A percentile compares a stretch with the other conserved stretches of the same genome.
phyloP scores from a whole-genome alignment of 2,797 vertebrate genomes.

The Sebastolobus alascanus region DNA sequence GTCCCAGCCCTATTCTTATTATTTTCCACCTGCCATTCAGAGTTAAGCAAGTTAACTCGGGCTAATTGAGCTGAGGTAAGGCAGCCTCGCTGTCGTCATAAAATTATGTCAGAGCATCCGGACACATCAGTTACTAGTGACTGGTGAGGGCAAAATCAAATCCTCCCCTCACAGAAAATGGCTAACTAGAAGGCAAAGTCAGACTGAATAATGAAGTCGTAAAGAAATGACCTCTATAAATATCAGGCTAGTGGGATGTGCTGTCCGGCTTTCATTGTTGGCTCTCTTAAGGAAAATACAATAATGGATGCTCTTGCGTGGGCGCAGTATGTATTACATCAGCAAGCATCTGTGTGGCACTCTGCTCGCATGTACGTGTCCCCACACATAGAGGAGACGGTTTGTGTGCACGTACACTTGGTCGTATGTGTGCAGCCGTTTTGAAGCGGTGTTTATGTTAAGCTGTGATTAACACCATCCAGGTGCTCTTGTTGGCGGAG shows the following conservation, averaged over 20 bases:
- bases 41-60: not conserved
- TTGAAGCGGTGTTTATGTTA: slow-evolving; percentile 91
- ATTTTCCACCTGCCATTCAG: not conserved
- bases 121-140: not conserved
- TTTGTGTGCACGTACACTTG: slow-evolving; percentile 43
- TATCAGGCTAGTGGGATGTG: slow-evolving; percentile 7
- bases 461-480: slow-evolving; percentile 94
- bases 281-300: slow-evolving; percentile 19
- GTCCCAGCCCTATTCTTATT: no score
- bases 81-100: not conserved
- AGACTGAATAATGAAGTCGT: slow-evolving; percentile 29
- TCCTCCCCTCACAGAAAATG: not conserved
- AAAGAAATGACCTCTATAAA: slow-evolving; percentile 21
- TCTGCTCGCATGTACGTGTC: slow-evolving; percentile 41
- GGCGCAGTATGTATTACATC: slow-evolving; percentile 48
- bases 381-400: slow-evolving; percentile 42
- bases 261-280: slow-evolving; percentile 13
- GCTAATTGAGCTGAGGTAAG: not conserved
- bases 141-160: not conserved
- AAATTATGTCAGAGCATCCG: not conserved
- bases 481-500: slow-evolving; percentile 92
- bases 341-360: slow-evolving; percentile 49
- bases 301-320: slow-evolving; percentile 34
- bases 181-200: not conserved
- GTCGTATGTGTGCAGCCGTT: slow-evolving; percentile 61